Percentiles rank a stretch among this genome's conserved stretches.
Evolutionary conservation across 2,113 vertebrate species (phyloP).

Genomic region (Patagioenas fasciata): DNA sequence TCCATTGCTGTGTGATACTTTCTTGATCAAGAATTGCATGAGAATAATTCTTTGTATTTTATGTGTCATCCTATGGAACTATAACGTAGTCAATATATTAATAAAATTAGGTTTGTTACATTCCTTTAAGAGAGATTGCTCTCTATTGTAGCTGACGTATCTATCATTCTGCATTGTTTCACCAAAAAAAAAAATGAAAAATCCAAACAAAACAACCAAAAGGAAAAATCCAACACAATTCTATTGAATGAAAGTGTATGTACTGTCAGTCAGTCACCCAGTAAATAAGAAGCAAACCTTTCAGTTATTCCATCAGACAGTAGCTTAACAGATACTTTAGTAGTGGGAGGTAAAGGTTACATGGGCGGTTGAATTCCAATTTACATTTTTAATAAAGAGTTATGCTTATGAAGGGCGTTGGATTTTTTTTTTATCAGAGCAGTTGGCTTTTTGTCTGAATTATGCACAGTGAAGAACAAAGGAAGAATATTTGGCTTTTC

Average conservation of each 20-base stretch:
- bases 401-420: not conserved
- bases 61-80: not conserved
- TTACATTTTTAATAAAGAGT: slow-evolving; percentile 47
- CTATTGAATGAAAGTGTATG: not conserved
- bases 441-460: not conserved
- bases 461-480: not conserved
- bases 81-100: not conserved
- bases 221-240: not conserved
- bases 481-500: not conserved
- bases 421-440: not conserved
- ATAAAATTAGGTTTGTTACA: not conserved
- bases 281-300: slow-evolving; percentile 38
- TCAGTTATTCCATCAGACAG: not conserved
- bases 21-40: not conserved
- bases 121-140: not conserved
- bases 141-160: not conserved
- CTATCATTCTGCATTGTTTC: not conserved
- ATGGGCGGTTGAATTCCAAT: slow-evolving; percentile 39
- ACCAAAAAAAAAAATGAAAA: not conserved
- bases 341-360: slow-evolving; percentile 26
- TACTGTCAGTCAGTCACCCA: slow-evolving; percentile 37
- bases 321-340: not conserved
- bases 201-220: not conserved
- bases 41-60: not conserved
- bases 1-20: not conserved